A percentile compares a stretch with the other conserved stretches of the same genome.
Evolutionary conservation across 1,140 invertebrate species (phyloP).

Genomic region (Solen grandis): DNA sequence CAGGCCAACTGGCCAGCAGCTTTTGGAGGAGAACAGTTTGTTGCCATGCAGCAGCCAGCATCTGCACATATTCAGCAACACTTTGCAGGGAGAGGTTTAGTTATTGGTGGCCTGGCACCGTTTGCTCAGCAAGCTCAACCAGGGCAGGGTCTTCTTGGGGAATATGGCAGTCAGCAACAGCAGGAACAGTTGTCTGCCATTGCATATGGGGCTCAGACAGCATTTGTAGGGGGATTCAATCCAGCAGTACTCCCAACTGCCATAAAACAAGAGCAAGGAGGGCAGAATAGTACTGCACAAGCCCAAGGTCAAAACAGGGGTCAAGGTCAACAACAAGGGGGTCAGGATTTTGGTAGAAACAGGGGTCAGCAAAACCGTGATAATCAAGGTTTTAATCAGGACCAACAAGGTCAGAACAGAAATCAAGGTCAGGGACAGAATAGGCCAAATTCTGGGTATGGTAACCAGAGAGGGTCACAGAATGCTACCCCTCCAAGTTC

Average conservation of each 20-base stretch:
- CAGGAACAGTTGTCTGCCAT: conserved; percentile 45
- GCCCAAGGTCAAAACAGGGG: conserved; percentile 21
- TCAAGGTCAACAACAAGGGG: background rate
- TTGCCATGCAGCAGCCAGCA: background rate
- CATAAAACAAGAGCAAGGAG: conserved; percentile 32
- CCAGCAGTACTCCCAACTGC: conserved; percentile 3
- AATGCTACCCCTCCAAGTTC: conserved; percentile 37
- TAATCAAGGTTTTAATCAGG: conserved; percentile 18
- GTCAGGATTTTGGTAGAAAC: background rate
- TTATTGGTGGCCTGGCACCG: conserved; percentile 44
- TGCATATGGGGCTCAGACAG: conserved; percentile 45
- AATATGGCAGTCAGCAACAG: conserved; percentile 56
- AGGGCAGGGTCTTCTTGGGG: conserved; percentile 43
- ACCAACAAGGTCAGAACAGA: conserved; percentile 27
- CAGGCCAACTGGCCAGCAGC: background rate
- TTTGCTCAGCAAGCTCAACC: conserved; percentile 32
- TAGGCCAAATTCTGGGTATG: conserved; percentile 41
- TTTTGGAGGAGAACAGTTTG: conserved; percentile 39
- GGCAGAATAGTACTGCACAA: background rate
- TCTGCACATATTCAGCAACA: conserved; percentile 38
- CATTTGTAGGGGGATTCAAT: conserved; percentile 50
- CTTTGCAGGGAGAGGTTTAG: conserved; percentile 49
- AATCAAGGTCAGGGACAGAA: conserved; percentile 28
- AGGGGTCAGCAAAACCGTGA: conserved; percentile 1
- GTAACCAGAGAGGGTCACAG: conserved; percentile 18